Base-by-base conservation (phyloP, 2,797 vertebrate genomes). In the Fringilla coelebs region DNA sequence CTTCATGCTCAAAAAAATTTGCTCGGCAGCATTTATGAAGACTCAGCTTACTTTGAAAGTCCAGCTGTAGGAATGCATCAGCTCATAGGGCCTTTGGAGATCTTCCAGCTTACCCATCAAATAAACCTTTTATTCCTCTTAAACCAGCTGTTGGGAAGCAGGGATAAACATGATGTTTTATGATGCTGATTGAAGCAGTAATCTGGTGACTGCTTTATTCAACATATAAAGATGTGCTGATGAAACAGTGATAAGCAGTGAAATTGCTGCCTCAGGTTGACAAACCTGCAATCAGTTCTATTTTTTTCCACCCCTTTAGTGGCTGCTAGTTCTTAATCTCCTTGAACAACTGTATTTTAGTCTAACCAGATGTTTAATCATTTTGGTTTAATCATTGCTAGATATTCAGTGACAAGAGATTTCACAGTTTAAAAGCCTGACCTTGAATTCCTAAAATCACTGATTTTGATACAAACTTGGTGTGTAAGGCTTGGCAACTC, bases 141-240 rank as follows among this genome's bases (percentile, higher is more conserved):
- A 89, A 97, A 90, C n/a, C 91, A 96, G 94, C 93, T 96, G 95
- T 86, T 85, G 76, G 89, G 85, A 94, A 94, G 89, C 41, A 86
- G 80, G 66, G 61, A 81, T 68, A 82, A 93, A 60, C 52, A 54
- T 1, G 9, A 28, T 78, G 67, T 29, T 94, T 88, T 87, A 85
- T 76, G 74, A 63, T 88, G 82, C 93, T 93, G 93, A 95, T 95
- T 94, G 86, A 93, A 94, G 93, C 88, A 79, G 82, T 90, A 90
- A 92, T 96, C 80, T 90, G 73, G 88, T 66, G 73, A 85, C 52
- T 95, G 40, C 60, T 94, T 94, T 87, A 79, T 92, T 88, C 92
- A 86, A 57, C 38, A 5, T 12, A 72, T 63, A 76, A 95, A 95
- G 90, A 93, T 89, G 75, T 3, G 6, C 85, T 94, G 91, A 96